phyloP scores from a whole-genome alignment of 2,888 invertebrate genomes.

The Trileptium ribeirensis region DNA sequence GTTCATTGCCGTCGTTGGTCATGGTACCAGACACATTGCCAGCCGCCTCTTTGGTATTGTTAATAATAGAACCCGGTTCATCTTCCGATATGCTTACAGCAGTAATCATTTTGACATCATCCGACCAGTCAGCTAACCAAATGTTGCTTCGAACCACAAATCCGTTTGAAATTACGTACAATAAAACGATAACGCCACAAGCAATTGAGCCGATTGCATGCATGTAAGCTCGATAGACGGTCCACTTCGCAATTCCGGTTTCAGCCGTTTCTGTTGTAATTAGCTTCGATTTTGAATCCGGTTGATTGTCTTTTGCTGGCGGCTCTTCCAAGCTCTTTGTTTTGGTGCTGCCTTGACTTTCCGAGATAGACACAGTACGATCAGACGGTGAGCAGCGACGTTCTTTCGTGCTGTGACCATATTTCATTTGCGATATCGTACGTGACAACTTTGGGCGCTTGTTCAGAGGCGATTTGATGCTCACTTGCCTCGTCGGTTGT shows the following conservation, averaged over 20 bases:
- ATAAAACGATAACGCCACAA: conserved; percentile 67
- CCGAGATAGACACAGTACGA: no score
- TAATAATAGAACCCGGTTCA: no score
- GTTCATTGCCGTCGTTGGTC: neutral
- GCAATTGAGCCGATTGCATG: conserved; percentile 70
- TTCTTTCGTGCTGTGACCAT: no score
- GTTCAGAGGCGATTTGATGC: no score
- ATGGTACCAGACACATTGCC: conserved; percentile 9
- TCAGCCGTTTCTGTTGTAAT: neutral
- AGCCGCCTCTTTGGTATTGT: neutral
- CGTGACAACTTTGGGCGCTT: no score
- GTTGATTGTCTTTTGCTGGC: neutral
- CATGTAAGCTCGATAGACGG: conserved; percentile 80
- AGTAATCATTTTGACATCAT: neutral
- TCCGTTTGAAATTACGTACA: neutral
- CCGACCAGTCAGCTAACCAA: conserved; percentile 48
- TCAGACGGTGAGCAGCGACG: no score
- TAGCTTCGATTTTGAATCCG: no score
- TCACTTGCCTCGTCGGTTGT: no score
- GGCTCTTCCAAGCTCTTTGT: no score
- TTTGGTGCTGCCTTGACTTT: no score
- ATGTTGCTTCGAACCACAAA: conserved; percentile 28
- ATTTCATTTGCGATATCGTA: no score
- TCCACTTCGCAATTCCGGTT: conserved; percentile 62
- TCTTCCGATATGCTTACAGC: no score